Conservation (phyloP, 2,113 vertebrate genomes). For the Chloropsis hardwickii region DNA sequence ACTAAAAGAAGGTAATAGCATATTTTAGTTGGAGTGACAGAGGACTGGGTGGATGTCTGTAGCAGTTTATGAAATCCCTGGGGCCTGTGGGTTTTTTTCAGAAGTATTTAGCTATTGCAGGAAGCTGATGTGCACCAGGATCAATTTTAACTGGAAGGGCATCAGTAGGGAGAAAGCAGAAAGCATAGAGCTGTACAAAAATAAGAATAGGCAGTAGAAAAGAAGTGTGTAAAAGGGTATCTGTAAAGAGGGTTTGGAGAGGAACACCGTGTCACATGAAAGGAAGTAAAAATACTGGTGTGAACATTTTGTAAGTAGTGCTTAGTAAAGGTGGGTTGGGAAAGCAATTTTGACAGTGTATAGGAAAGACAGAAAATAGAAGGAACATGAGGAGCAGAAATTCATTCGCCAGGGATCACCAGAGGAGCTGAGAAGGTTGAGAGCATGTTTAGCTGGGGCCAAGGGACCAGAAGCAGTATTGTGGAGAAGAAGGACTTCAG, state of each 20-base stretch:
- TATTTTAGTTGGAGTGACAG: not conserved
- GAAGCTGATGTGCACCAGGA: not conserved
- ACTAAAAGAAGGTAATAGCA: not conserved
- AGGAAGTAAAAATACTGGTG: not conserved
- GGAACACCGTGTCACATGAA: not conserved
- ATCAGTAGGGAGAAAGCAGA: not conserved
- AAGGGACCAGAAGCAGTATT: not conserved
- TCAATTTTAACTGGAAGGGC: not conserved
- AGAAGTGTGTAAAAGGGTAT: not conserved
- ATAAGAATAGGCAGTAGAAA: not conserved
- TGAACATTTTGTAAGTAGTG: not conserved
- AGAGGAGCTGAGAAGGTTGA: not conserved
- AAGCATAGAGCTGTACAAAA: not conserved
- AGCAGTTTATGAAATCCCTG: not conserved
- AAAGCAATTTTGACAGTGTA: not conserved
- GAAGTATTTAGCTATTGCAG: not conserved
- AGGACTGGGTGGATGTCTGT: not conserved
- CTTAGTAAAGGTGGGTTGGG: not conserved
- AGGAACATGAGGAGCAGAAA: not conserved
- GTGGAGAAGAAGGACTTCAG: not conserved
- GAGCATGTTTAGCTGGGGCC: not conserved
- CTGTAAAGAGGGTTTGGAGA: not conserved
- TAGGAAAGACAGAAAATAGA: not conserved
- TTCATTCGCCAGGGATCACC: not conserved
- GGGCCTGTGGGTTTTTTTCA: not conserved